Conservation (phyloP, 1,140 invertebrate genomes). For the Diabrotica virgifera region DNA sequence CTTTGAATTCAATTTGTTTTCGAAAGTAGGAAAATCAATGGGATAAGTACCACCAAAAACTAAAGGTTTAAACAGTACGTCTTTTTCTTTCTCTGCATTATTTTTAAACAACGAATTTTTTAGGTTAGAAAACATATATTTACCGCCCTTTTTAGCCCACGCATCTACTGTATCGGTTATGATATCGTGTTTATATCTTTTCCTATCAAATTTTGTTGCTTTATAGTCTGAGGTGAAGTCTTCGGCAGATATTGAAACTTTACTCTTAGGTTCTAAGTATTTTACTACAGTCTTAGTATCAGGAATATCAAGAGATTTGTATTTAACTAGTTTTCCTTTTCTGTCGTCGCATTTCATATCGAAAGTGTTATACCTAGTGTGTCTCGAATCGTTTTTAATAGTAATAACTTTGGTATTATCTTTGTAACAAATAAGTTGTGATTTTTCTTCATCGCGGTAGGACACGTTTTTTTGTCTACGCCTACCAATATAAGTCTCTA, state of each 20-base stretch:
- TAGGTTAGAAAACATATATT: constrained; percentile 43
- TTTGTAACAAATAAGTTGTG: constrained; percentile 43
- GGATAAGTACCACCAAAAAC: constrained; percentile 80
- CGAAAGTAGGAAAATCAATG: constrained; percentile 62
- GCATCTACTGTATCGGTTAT: constrained; percentile 62
- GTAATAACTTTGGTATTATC: constrained; percentile 40
- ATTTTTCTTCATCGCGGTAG: constrained; percentile 42
- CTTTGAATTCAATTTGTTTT: constrained; percentile 12
- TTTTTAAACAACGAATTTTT: constrained; percentile 43
- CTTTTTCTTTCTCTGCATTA: constrained; percentile 28
- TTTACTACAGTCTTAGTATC: constrained; percentile 36
- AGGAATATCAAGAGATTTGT: constrained; percentile 43
- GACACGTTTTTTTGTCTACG: constrained; percentile 29
- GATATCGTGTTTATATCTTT: constrained; percentile 50
- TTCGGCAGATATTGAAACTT: constrained; percentile 42
- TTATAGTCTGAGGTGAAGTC: constrained; percentile 40
- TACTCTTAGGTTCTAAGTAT: constrained; percentile 38
- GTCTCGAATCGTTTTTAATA: constrained; percentile 38
- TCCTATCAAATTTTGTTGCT: constrained; percentile 32
- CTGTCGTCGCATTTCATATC: constrained; percentile 37
- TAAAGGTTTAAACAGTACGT: constrained; percentile 57
- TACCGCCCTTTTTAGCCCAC: constrained; percentile 50
- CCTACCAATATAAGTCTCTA: constrained; percentile 22
- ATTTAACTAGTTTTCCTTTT: constrained; percentile 42
- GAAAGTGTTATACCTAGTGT: constrained; percentile 45